Conservation (phyloP, 2,113 vertebrate genomes). For the Cygnus buccinator region DNA sequence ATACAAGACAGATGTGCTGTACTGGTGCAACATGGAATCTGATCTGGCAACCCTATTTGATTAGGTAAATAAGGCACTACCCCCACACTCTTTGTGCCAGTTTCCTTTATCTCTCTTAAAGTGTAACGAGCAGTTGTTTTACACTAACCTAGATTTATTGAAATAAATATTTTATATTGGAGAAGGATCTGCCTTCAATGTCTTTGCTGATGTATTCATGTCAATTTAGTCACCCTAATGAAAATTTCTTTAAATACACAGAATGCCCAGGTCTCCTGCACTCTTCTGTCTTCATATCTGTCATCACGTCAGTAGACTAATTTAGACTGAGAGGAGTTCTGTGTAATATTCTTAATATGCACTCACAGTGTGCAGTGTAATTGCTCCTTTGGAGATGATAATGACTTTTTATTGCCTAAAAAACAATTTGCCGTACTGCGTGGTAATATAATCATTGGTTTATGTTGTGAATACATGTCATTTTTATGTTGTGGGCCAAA, state of each 20-base stretch:
- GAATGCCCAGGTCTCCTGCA: neutral
- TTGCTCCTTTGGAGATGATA: slow-evolving; percentile 71
- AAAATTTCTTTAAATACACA: neutral
- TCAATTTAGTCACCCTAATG: neutral
- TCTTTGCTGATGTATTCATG: neutral
- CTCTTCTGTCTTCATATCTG: slow-evolving; percentile 30
- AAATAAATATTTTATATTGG: neutral
- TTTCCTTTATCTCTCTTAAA: neutral
- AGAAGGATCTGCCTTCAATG: neutral
- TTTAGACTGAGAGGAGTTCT: slow-evolving; percentile 16
- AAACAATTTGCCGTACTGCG: neutral
- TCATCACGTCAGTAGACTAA: slow-evolving; percentile 8
- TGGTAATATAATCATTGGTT: slow-evolving; percentile 16
- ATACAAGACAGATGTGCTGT: neutral
- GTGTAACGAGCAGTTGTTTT: neutral
- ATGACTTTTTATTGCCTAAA: slow-evolving; percentile 48
- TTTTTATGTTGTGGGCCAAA: neutral
- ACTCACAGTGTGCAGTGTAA: slow-evolving; percentile 63
- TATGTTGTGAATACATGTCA: slow-evolving; percentile 15
- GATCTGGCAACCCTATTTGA: neutral
- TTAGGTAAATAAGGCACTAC: neutral
- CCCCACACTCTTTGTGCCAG: rapidly evolving
- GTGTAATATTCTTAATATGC: slow-evolving; percentile 56
- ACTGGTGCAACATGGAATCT: neutral
- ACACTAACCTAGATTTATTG: neutral